phyloP scores from a whole-genome alignment of 2,113 vertebrate genomes.

The Ictalurus punctatus region DNA sequence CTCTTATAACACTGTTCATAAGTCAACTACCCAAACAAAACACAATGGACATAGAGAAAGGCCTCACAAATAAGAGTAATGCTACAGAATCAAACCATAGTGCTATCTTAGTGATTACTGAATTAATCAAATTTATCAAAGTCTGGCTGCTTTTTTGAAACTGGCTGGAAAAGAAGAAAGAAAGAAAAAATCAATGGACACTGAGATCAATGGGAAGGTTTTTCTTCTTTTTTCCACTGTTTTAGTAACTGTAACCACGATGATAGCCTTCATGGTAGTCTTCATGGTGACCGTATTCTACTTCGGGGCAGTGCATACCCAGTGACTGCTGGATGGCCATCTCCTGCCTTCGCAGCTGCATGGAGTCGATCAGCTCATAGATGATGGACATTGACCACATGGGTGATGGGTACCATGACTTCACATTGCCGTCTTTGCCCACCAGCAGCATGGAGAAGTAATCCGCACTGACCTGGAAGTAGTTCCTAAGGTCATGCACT shows the following conservation, averaged over 20 bases:
- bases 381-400: conserved; percentile 91
- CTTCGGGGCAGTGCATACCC: conserved; percentile 85
- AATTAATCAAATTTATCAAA: background rate
- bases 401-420: conserved; percentile 89
- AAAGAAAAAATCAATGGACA: background rate
- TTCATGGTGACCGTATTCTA: conserved; percentile 83
- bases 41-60: background rate
- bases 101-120: background rate
- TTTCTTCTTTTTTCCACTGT: conserved; percentile 22
- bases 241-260: conserved; percentile 82
- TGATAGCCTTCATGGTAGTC: conserved; percentile 82
- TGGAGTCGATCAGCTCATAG: conserved; percentile 88
- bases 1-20: background rate
- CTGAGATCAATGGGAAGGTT: background rate
- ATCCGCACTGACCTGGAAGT: conserved; percentile 86
- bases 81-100: background rate
- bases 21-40: background rate
- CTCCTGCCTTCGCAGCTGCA: conserved; percentile 88
- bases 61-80: background rate
- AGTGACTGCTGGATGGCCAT: conserved; percentile 89
- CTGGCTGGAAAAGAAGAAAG: background rate
- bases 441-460: conserved; percentile 91
- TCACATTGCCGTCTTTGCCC: conserved; percentile 89
- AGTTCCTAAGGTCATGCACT: conserved; percentile 85
- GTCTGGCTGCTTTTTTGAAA: background rate